A percentile compares a stretch with the other conserved stretches of the same genome.
phyloP scores from a whole-genome alignment of 2,888 invertebrate species.

The Flexamia atlantica region DNA sequence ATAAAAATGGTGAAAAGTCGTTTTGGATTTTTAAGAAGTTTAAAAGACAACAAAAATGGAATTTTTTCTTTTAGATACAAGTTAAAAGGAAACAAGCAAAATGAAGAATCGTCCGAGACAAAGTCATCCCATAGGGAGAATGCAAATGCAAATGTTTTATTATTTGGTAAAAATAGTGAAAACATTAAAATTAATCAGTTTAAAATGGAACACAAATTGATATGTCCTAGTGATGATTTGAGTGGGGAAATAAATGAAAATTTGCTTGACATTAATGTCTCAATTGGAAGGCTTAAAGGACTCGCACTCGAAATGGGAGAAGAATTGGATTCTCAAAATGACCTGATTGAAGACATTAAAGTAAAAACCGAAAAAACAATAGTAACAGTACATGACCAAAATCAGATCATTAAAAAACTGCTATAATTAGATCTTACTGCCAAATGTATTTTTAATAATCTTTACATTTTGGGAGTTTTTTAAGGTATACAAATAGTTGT shows the following conservation, averaged over 20 bases:
- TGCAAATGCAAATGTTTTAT: neutral
- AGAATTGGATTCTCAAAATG: constrained; percentile 4
- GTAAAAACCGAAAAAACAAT: neutral
- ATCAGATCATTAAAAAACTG: neutral
- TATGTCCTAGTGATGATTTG: neutral
- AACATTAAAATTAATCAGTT: neutral
- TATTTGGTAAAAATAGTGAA: neutral
- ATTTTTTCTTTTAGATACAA: neutral
- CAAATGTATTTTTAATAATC: too few species aligned
- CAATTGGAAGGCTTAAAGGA: neutral
- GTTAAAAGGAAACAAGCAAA: neutral
- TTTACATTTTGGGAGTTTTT: too few species aligned
- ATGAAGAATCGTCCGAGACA: neutral
- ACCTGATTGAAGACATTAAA: neutral
- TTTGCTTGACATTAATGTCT: neutral
- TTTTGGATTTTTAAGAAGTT: neutral
- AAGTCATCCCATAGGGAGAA: neutral
- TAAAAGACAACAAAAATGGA: neutral
- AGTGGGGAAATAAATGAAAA: neutral
- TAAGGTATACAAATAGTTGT: too few species aligned
- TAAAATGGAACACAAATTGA: neutral
- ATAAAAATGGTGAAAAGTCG: neutral
- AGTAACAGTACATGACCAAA: neutral
- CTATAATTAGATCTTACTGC: too few species aligned
- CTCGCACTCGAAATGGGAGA: neutral